A percentile compares a stretch with the other conserved stretches of the same genome.
Evolutionary conservation across 1,140 invertebrate genomes (phyloP).

Genomic region (Scaptomyza montana): DNA sequence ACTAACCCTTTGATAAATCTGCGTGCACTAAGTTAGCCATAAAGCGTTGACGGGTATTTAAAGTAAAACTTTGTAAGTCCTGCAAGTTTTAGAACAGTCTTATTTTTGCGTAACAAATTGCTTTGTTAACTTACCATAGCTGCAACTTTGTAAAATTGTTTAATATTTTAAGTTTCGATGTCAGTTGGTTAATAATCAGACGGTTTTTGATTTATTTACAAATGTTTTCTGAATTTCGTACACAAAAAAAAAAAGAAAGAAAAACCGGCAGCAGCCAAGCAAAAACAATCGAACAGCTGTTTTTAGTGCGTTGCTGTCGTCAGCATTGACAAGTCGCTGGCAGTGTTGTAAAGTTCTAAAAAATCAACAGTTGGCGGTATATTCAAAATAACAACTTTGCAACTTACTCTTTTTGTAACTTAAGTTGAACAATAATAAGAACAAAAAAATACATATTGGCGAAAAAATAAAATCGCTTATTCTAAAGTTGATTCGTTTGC

Average conservation of each 20-base stretch:
- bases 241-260: neutral
- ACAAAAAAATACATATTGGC: too few species aligned
- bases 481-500: too few species aligned
- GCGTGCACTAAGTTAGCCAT: slow-evolving; percentile 32
- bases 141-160: neutral
- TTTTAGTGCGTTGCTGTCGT: slow-evolving; percentile 1
- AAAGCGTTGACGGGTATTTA: slow-evolving; percentile 33
- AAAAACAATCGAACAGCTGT: slow-evolving; percentile 14
- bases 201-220: neutral
- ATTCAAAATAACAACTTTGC: slow-evolving; percentile 7
- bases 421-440: too few species aligned
- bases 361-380: neutral
- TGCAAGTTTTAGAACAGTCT: slow-evolving; percentile 11
- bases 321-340: slow-evolving; percentile 11
- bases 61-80: slow-evolving; percentile 21
- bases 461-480: too few species aligned
- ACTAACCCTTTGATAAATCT: slow-evolving; percentile 47
- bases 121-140: slow-evolving; percentile 44
- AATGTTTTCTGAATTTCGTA: neutral
- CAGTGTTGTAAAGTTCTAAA: neutral
- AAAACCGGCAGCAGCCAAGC: neutral
- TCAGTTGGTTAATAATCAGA: neutral
- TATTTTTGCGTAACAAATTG: too few species aligned
- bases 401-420: too few species aligned
- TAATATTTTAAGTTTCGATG: neutral